Evolutionary conservation across 2,797 vertebrate genomes (phyloP), one percentile per base, ranked within the genome.

Genomic region (Myotis myotis): DNA sequence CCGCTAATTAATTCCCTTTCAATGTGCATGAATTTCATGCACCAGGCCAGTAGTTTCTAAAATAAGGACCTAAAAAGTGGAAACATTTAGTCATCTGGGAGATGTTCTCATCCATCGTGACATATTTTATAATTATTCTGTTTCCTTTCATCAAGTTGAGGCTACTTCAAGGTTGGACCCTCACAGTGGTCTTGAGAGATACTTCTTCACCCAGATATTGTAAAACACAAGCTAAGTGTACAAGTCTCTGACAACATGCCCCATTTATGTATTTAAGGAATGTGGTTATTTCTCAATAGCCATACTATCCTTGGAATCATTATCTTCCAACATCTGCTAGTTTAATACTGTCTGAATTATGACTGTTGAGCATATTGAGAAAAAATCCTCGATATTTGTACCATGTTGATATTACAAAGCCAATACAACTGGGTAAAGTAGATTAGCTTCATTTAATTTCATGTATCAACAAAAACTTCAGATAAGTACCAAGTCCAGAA

Each of bases 391-490:
- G 71, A 47, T 76, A 44, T 38, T 76, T 19, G 12, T 68, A 60
- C 49, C n/a, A 47, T 72, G 36, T 53, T 82, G 41, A 36, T n/a
- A 81, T n/a, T 62, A 71, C 23, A 89, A 84, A 93, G 44, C 33
- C 0, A 6, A 8, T 36, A 47, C 12, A 83, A 10, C 68, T 60
- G 25, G 2, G 25, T 86, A 87, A 6, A 74, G 16, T 68, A 93
- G 57, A 84, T 86, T 30, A 44, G 20, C 16, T 36, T 95, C 2
- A 20, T 23, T 86, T 86, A 81, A 47, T 10, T 47, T 74, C 19
- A 81, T 2, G 25, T 68, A 57, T 68, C 47, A 80, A 72, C 47
- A 79, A 44, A 71, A 87, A n/a, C 85, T 70, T 85, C 15, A 96
- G 25, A 33, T 86, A 95, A 68, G 6, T 16, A 64, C n/a, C 41